These are phyloP conservation scores for Myrmophylax atrothorax DNA, from an alignment of 2,113 vertebrate genomes.

Conservation along the genomic window DNA sequence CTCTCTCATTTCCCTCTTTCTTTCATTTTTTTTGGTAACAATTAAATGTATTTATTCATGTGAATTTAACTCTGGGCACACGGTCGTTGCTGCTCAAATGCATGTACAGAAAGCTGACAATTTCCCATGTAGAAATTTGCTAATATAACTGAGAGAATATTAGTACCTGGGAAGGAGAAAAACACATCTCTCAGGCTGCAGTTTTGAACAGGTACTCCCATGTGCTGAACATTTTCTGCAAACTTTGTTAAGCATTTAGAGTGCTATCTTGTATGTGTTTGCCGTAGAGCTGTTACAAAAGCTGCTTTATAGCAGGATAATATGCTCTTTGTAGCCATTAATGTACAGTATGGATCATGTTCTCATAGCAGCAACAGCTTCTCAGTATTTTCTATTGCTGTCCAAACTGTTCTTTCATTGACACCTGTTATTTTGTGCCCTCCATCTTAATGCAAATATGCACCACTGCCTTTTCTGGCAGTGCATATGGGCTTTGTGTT, in stretches of 20 bases:
- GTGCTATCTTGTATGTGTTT: not conserved
- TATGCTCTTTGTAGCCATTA: not conserved
- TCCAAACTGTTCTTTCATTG: slow-evolving; percentile 1
- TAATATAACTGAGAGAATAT: not conserved
- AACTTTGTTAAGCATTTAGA: not conserved
- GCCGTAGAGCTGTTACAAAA: not conserved
- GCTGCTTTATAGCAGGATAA: not conserved
- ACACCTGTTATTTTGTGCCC: not conserved
- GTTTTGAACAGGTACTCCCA: not conserved
- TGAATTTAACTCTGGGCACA: not conserved
- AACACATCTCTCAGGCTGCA: not conserved
- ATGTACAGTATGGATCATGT: not conserved
- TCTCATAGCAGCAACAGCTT: fast-evolving
- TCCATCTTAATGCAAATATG: not conserved
- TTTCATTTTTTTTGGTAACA: no score
- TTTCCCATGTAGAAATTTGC: not conserved
- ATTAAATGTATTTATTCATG: no score
- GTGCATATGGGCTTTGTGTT: not conserved
- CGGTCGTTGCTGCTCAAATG: not conserved
- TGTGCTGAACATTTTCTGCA: not conserved
- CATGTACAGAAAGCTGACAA: not conserved
- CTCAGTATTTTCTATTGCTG: not conserved
- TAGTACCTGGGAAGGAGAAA: not conserved
- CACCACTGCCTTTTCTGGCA: not conserved
- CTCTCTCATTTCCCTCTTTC: no score